Evolutionary conservation across 2,888 invertebrate genomes (phyloP).

Genomic region (Mechanitis mazaeus): DNA sequence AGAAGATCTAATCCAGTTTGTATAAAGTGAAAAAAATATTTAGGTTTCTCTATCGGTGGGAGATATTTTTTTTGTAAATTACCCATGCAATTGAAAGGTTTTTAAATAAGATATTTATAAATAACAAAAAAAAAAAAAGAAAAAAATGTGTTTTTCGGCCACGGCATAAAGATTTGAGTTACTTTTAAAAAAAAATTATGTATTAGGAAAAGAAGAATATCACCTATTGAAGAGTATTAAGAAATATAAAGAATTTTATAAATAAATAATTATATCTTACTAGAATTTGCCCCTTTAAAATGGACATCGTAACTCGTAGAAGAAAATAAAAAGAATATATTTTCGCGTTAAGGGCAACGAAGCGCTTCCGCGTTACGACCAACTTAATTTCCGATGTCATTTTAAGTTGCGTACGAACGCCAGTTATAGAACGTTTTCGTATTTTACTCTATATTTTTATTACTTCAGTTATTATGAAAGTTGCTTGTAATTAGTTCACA

Average conservation of each 20-base stretch:
- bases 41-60: no score
- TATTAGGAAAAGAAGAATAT: no score
- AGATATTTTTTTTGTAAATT: no score
- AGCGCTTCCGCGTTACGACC: background rate
- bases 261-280: background rate
- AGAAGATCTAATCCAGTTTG: no score
- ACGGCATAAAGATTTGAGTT: no score
- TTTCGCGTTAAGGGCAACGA: constrained; percentile 1
- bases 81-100: no score
- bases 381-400: constrained; percentile 4
- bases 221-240: background rate
- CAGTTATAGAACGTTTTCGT: background rate
- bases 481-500: background rate
- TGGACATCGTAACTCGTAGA: no score
- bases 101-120: no score
- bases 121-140: no score
- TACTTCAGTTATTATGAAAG: background rate
- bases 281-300: background rate
- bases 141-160: no score
- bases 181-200: no score
- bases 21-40: no score
- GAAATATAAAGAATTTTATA: background rate
- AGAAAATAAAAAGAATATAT: background rate
- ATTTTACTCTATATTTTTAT: background rate
- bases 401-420: constrained; percentile 1